Conservation (phyloP, 2,797 vertebrate genomes). For the Brachyalestes nurse region DNA sequence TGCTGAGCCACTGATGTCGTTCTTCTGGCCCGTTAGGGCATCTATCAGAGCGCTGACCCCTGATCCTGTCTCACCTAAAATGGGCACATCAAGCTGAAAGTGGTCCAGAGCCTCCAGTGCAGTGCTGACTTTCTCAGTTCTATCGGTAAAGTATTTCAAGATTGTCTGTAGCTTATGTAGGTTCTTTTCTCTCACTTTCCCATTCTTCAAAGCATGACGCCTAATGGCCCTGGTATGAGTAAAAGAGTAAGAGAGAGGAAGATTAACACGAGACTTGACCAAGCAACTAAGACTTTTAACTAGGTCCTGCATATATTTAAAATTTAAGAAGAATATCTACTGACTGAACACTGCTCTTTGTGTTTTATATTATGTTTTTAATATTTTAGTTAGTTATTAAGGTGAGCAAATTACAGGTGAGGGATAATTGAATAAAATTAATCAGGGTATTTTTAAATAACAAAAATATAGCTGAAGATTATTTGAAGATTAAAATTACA, state of each 20-base stretch:
- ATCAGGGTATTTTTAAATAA: no score
- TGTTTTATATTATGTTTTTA: no score
- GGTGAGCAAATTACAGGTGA: no score
- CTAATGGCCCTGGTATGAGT: not conserved
- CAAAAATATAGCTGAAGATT: no score
- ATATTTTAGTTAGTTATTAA: no score
- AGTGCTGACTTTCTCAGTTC: conserved; percentile 10
- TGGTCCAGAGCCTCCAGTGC: conserved; percentile 41
- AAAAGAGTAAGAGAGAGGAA: not conserved
- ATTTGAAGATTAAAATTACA: no score
- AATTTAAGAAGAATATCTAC: no score
- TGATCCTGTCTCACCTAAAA: conserved; percentile 49
- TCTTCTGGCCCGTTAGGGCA: conserved; percentile 20
- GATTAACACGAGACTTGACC: not conserved
- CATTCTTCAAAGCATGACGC: conserved; percentile 21
- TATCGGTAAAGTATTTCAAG: not conserved
- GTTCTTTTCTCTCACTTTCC: conserved; percentile 41
- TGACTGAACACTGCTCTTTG: no score
- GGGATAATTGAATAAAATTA: no score
- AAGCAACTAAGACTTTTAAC: not conserved
- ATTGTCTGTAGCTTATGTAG: conserved; percentile 31
- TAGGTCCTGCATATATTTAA: no score
- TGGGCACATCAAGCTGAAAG: conserved; percentile 51
- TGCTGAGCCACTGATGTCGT: not conserved
- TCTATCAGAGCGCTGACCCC: conserved; percentile 44